These are phyloP conservation scores for Sapayoa aenigma DNA, from an alignment of 2,113 vertebrate species.

Conservation along the genomic window DNA sequence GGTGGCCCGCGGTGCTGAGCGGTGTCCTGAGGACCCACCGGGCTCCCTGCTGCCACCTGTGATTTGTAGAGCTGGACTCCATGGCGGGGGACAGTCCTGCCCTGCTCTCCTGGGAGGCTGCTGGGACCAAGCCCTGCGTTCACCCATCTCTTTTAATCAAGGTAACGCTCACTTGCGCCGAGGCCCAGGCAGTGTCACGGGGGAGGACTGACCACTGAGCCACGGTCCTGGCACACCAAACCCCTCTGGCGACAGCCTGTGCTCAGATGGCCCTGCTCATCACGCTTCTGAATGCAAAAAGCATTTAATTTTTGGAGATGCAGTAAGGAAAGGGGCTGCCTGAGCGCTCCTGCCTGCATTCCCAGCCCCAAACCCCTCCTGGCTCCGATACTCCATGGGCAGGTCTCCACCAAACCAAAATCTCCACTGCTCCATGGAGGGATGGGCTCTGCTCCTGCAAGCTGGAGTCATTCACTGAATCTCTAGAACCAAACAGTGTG, in stretches of 20 bases:
- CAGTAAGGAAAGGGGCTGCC: background rate
- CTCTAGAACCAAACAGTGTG: background rate
- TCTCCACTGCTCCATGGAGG: rapidly evolving
- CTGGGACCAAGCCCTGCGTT: background rate
- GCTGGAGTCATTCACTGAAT: rapidly evolving
- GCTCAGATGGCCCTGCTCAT: background rate
- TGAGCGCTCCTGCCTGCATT: background rate
- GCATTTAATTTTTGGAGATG: background rate
- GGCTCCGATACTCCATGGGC: rapidly evolving
- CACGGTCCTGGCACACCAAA: background rate
- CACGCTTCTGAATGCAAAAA: background rate
- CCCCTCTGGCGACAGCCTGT: rapidly evolving
- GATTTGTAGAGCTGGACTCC: rapidly evolving
- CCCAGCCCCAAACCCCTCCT: background rate
- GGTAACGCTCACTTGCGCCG: background rate
- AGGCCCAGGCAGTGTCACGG: background rate
- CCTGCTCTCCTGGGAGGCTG: background rate
- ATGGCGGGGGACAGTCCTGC: background rate
- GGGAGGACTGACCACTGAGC: constrained; percentile 9
- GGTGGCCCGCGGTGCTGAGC: background rate
- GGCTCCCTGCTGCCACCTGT: background rate
- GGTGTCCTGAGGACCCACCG: background rate
- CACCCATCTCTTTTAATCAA: constrained; percentile 39
- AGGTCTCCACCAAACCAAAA: background rate
- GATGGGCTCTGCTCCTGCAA: rapidly evolving